Percentiles rank a stretch among this genome's conserved stretches.
Conservation (phyloP, 2,888 invertebrate genomes). For the Dynastes hyllus region DNA sequence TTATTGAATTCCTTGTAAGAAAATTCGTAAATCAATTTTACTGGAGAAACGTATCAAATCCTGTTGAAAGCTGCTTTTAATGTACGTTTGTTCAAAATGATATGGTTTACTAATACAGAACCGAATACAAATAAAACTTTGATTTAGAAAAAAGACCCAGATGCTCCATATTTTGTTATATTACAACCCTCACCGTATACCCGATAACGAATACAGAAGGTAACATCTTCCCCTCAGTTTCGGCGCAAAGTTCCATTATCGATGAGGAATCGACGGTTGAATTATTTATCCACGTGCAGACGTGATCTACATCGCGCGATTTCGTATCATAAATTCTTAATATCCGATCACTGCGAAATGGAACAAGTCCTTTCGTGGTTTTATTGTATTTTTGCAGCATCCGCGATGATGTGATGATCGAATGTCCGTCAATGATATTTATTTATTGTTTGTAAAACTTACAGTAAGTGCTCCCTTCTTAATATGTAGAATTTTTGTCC, state of each 20-base stretch:
- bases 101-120: too few relatives aligned
- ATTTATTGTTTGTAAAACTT: conserved; percentile 26
- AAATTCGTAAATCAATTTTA: too few relatives aligned
- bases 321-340: conserved; percentile 65
- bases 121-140: too few relatives aligned
- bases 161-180: too few relatives aligned
- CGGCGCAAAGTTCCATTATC: conserved; percentile 47
- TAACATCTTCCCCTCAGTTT: conserved; percentile 7
- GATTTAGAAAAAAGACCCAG: too few relatives aligned
- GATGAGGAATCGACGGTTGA: conserved; percentile 58
- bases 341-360: conserved; percentile 60
- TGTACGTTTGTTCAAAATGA: too few relatives aligned
- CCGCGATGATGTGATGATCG: not conserved
- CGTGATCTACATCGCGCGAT: conserved; percentile 61
- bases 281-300: conserved; percentile 59
- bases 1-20: too few relatives aligned
- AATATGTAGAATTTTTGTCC: not conserved
- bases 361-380: conserved; percentile 52
- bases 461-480: not conserved
- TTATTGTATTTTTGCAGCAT: conserved; percentile 60
- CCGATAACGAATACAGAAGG: not conserved
- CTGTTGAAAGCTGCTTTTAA: too few relatives aligned
- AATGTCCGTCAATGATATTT: conserved; percentile 18
- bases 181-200: not conserved
- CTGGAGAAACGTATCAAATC: too few relatives aligned